Evolutionary conservation across 2,113 vertebrate genomes (phyloP).

Genomic region (Oncorhynchus mykiss): DNA sequence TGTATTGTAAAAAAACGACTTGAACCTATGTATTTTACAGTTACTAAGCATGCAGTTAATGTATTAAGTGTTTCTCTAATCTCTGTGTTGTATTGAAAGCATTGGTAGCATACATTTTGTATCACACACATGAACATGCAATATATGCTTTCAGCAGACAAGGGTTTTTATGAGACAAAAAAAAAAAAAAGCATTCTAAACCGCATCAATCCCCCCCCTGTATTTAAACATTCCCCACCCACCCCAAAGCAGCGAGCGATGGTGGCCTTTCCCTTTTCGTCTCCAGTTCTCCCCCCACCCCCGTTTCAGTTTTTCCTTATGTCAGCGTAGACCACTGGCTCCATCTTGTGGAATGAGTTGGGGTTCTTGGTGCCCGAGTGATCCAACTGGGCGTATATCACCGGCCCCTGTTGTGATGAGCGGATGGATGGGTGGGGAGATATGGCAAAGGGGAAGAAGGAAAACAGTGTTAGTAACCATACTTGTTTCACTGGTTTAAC

Average conservation of each 20-base stretch:
- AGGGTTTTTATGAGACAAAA: slow-evolving; percentile 9
- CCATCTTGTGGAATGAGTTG: slow-evolving; percentile 90
- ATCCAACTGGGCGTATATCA: slow-evolving; percentile 96
- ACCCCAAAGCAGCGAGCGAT: slow-evolving; percentile 57
- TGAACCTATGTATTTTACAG: slow-evolving; percentile 1
- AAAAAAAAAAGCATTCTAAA: not conserved
- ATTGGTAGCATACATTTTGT: slow-evolving; percentile 31
- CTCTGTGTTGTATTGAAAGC: slow-evolving; percentile 27
- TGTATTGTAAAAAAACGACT: slow-evolving; percentile 3
- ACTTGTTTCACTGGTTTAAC: not conserved
- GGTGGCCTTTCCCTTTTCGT: slow-evolving; percentile 52
- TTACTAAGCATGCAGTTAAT: not conserved
- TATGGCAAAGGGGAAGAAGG: not conserved
- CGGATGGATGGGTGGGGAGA: not conserved
- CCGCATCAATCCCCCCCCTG: slow-evolving; percentile 38
- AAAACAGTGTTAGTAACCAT: not conserved
- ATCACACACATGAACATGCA: slow-evolving; percentile 27
- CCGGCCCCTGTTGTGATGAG: slow-evolving; percentile 81
- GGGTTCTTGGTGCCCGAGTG: slow-evolving; percentile 87
- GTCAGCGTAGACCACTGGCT: slow-evolving; percentile 94
- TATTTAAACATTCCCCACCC: slow-evolving; percentile 1
- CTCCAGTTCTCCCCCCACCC: slow-evolving; percentile 20
- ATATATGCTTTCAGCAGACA: slow-evolving; percentile 51
- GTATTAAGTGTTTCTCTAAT: slow-evolving; percentile 20
- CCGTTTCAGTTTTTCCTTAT: slow-evolving; percentile 85